phyloP scores from a whole-genome alignment of 1,140 invertebrate species.

The Lucilia cuprina region DNA sequence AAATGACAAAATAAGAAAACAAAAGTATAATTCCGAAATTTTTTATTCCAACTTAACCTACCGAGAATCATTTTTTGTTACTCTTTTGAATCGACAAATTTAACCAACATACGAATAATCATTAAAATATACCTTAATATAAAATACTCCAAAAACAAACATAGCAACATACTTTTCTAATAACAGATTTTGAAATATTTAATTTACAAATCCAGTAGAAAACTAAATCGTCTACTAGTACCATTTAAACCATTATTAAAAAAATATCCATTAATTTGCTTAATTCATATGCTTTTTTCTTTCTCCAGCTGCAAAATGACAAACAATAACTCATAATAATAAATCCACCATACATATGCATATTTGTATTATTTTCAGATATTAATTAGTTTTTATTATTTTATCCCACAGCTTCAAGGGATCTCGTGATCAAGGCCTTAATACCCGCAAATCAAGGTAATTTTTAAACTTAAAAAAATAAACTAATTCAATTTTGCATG shows the following conservation, averaged over 20 bases:
- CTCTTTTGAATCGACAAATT: no score
- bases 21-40: neutral
- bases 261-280: conserved; percentile 6
- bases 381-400: conserved; percentile 5
- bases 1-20: neutral
- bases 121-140: neutral
- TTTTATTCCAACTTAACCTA: neutral
- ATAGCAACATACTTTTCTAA: neutral
- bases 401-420: conserved; percentile 66
- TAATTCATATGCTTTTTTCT: conserved; percentile 21
- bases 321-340: neutral
- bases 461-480: conserved; percentile 36
- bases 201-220: no score
- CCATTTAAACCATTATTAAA: neutral
- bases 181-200: no score
- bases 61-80: no score
- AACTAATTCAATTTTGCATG: neutral
- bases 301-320: neutral
- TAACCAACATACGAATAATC: neutral
- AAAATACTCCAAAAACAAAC: neutral
- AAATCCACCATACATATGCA: neutral
- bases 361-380: neutral
- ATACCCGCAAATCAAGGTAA: conserved; percentile 59
- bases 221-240: neutral
- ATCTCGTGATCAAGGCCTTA: conserved; percentile 64